Evolutionary conservation across 2,113 vertebrate genomes (phyloP), one percentile per base, ranked within the genome.

Genomic region (Loxodonta africana): DNA sequence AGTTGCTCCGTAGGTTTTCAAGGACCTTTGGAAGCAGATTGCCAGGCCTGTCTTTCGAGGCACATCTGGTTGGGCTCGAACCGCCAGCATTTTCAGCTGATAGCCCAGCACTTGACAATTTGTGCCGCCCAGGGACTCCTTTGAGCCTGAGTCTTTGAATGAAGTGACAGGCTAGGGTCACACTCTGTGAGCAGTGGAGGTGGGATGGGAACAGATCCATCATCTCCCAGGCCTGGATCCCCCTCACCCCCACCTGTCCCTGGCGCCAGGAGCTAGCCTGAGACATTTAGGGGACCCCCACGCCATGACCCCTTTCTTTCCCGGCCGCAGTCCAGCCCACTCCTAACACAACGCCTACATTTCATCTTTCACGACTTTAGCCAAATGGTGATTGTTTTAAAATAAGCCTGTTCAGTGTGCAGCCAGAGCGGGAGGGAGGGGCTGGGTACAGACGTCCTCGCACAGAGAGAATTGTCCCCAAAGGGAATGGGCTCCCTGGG

Each of bases 361-460:
- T 3, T 33, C 17, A 6, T n/a, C 37, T 83, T 65, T 88, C 86
- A 76, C 7, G 41, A 53, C 63, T 44, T 78, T 62, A 84, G 76
- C 88, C 96, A 91, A 57, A 82, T 65, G 76, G 84, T 82, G 84
- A 51, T 65, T 30, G 57, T 85, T 92, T 93, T 74, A 90, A 93
- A 97, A 81, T 85, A 77, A 89, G 90, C 82, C 1, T 28, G 12
- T 77, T 44, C 6, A 0, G 21, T 3, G 44, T 20, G 28, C 37
- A 76, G 63, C 21, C 9, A 5, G 86, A 9, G 8, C 1, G 5
- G n/a, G 46, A 5, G 17, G 46, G 12, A 41, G 18, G 73, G 83
- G 60, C 12, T 0, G 69, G 33, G 20, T 8, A 2, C 2, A 1
- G 30, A 25, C 41, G 8, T n/a, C 41, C 2, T 5, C 37, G 0